Evolutionary conservation across 37 sponge, comb jelly and placozoan genomes (phyloP).

Genomic region (Petrosia ficiformis): DNA sequence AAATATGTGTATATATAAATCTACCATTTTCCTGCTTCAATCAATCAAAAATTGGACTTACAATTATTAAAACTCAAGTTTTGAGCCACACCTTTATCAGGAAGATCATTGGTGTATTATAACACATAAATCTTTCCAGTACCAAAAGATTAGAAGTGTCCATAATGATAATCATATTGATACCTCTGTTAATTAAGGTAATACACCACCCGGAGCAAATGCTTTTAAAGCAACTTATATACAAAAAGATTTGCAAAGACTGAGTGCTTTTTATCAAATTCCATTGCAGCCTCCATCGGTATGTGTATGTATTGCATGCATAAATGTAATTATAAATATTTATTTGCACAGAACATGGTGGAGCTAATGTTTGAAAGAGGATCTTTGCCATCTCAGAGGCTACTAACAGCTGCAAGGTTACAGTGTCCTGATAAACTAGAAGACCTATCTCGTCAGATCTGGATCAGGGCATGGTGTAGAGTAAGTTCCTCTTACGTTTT

Average conservation of each 20-base stretch:
- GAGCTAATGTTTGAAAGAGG: conserved; percentile 56
- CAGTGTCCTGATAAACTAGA: conserved; percentile 32
- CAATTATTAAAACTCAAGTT: no score
- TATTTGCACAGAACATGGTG: conserved; percentile 21
- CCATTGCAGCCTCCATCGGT: conserved; percentile 30
- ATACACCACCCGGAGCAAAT: conserved; percentile 73
- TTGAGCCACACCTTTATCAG: no score
- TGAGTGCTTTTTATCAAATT: conserved; percentile 31
- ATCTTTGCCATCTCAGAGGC: conserved; percentile 24
- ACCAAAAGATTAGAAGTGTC: no score
- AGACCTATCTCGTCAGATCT: conserved; percentile 56
- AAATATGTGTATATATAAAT: no score
- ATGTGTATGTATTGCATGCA: not conserved
- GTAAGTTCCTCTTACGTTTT: conserved; percentile 14
- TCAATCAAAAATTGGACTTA: no score
- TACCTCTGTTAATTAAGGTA: conserved; percentile 34
- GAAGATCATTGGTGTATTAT: no score
- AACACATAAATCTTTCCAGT: no score
- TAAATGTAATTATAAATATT: not conserved
- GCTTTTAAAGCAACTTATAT: conserved; percentile 56
- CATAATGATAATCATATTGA: no score
- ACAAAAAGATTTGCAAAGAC: conserved; percentile 41
- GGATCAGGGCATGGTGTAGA: conserved; percentile 60
- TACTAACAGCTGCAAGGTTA: conserved; percentile 53
- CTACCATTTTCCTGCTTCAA: no score